phyloP scores from a whole-genome alignment of 2,797 vertebrate genomes.

The Echiichthys vipera region DNA sequence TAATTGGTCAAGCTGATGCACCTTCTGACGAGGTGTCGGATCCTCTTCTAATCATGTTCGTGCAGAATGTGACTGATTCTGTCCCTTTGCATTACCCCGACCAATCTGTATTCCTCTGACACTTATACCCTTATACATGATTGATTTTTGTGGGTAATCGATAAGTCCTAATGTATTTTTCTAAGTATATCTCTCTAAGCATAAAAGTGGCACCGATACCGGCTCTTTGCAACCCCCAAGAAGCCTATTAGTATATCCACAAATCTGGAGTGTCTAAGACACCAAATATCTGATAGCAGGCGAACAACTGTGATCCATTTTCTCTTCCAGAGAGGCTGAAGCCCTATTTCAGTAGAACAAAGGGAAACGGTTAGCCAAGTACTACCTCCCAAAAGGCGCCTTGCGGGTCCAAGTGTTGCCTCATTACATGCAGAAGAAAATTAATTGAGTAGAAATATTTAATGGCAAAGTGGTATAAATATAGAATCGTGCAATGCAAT shows the following conservation, averaged over 20 bases:
- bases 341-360: slow-evolving; percentile 69
- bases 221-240: slow-evolving; percentile 56
- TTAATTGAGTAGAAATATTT: slow-evolving; percentile 86
- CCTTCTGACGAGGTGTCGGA: slow-evolving; percentile 70
- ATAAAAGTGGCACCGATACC: slow-evolving; percentile 14
- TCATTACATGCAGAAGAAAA: slow-evolving; percentile 80
- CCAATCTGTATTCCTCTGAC: slow-evolving; percentile 56
- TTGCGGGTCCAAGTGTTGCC: slow-evolving; percentile 77
- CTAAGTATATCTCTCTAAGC: slow-evolving; percentile 62
- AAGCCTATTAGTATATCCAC: slow-evolving; percentile 69
- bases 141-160: slow-evolving; percentile 66
- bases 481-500: slow-evolving; percentile 74
- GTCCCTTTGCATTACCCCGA: slow-evolving; percentile 60
- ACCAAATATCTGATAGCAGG: slow-evolving; percentile 68
- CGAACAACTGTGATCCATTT: slow-evolving; percentile 66
- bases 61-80: slow-evolving; percentile 64
- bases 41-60: slow-evolving; percentile 54
- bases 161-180: slow-evolving; percentile 76
- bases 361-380: slow-evolving; percentile 73
- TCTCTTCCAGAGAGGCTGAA: slow-evolving; percentile 61
- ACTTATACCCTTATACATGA: slow-evolving; percentile 58
- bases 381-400: slow-evolving; percentile 77
- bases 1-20: slow-evolving; percentile 65
- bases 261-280: slow-evolving; percentile 57
- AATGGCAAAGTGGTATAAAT: slow-evolving; percentile 82